Conservation (phyloP, 2,888 invertebrate genomes). For the Mesoligia furuncula region DNA sequence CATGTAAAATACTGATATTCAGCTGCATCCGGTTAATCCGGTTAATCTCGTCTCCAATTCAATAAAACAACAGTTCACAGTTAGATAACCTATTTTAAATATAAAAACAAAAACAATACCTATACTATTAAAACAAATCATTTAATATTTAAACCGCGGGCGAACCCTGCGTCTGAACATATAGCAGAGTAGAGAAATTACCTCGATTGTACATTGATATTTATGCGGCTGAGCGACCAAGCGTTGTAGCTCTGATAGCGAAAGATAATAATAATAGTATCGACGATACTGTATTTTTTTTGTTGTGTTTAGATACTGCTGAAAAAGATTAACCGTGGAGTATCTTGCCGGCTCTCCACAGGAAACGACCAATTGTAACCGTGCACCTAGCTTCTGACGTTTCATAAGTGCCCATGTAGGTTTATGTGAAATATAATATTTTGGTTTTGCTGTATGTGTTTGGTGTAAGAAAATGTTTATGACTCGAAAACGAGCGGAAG, state of each 20-base stretch:
- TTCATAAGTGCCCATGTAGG: no score
- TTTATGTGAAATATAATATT: no score
- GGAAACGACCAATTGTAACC: background rate
- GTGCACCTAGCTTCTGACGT: no score
- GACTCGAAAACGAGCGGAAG: background rate
- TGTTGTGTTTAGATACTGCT: background rate
- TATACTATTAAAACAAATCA: slow-evolving; percentile 2
- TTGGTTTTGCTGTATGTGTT: no score
- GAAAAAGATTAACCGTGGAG: background rate
- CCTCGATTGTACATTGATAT: slow-evolving; percentile 84
- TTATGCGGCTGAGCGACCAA: slow-evolving; percentile 75
- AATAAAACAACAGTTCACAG: background rate
- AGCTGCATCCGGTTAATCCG: no score
- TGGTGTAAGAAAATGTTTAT: background rate
- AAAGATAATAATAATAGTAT: slow-evolving; percentile 4
- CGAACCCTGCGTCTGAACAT: slow-evolving; percentile 61
- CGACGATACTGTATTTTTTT: background rate
- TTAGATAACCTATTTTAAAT: background rate
- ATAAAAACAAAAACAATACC: background rate
- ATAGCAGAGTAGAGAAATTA: slow-evolving; percentile 79
- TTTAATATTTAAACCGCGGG: slow-evolving; percentile 43
- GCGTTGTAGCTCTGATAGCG: slow-evolving; percentile 73
- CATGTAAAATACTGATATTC: no score
- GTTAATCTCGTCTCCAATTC: background rate
- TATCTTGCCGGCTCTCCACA: background rate